These are phyloP conservation scores for Alfaro cultratus DNA, from an alignment of 2,797 vertebrate species.

Conservation along the genomic window DNA sequence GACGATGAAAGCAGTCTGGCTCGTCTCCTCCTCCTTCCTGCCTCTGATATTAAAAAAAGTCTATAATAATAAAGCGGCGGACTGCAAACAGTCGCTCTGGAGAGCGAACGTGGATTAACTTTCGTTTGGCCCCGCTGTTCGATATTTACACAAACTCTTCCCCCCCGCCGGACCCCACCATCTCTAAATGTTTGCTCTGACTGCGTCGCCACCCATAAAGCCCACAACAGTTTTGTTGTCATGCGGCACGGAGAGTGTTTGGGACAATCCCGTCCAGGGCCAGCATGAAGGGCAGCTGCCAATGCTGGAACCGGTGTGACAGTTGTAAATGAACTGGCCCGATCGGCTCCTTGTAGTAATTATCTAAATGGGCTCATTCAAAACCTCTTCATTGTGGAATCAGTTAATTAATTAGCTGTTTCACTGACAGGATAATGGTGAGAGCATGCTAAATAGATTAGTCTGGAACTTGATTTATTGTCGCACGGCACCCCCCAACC, in stretches of 20 bases:
- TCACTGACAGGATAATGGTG: slow-evolving; percentile 95
- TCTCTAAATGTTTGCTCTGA: background rate
- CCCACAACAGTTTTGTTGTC: background rate
- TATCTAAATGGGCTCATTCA: slow-evolving; percentile 98
- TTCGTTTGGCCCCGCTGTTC: background rate
- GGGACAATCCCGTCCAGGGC: slow-evolving; percentile 28
- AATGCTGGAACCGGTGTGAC: slow-evolving; percentile 73
- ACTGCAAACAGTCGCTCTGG: background rate
- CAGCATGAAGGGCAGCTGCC: slow-evolving; percentile 78
- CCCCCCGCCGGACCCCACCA: too few species aligned
- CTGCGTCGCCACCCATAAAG: slow-evolving; percentile 4
- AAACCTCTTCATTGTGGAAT: slow-evolving; percentile 98
- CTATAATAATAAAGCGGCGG: background rate
- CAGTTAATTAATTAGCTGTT: slow-evolving; percentile 99
- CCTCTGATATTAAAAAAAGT: background rate
- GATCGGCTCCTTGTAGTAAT: slow-evolving; percentile 96
- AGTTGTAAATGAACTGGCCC: slow-evolving; percentile 90
- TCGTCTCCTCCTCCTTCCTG: background rate
- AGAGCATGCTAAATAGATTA: slow-evolving; percentile 98
- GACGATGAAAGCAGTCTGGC: background rate
- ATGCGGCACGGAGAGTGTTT: slow-evolving; percentile 1
- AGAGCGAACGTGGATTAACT: background rate
- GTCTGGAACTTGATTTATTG: slow-evolving; percentile 93
- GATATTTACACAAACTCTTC: background rate
- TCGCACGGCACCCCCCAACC: slow-evolving; percentile 64